Evolutionary conservation across 2,888 invertebrate genomes (phyloP).

Genomic region (Pheosia tremula): DNA sequence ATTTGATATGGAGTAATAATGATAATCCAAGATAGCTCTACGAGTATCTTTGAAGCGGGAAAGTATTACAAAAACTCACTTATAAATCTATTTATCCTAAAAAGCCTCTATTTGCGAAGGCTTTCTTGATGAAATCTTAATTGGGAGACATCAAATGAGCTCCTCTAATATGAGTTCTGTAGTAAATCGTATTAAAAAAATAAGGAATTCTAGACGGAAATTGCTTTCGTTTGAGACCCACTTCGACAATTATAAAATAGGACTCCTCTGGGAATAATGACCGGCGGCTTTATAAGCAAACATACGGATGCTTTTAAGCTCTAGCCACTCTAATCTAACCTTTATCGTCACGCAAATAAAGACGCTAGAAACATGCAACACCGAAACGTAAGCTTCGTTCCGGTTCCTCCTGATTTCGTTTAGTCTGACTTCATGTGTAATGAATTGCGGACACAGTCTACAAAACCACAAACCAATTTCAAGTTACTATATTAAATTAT

Average conservation of each 20-base stretch:
- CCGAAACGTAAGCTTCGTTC: slow-evolving; percentile 25
- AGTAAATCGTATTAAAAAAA: slow-evolving; percentile 54
- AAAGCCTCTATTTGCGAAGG: slow-evolving; percentile 29
- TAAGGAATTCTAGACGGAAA: slow-evolving; percentile 66
- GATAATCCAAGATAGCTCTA: neutral
- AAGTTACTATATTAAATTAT: slow-evolving; percentile 45
- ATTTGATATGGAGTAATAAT: slow-evolving; percentile 2
- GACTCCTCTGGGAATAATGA: slow-evolving; percentile 63
- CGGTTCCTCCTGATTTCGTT: slow-evolving; percentile 41
- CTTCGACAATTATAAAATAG: slow-evolving; percentile 79
- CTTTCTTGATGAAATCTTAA: slow-evolving; percentile 47
- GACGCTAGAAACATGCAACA: slow-evolving; percentile 39
- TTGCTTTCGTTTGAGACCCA: slow-evolving; percentile 72
- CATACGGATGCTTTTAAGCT: slow-evolving; percentile 62
- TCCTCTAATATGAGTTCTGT: slow-evolving; percentile 46
- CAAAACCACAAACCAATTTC: slow-evolving; percentile 24
- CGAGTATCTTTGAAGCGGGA: neutral
- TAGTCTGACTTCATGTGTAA: slow-evolving; percentile 47
- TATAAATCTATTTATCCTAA: slow-evolving; percentile 27
- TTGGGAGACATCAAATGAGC: slow-evolving; percentile 58
- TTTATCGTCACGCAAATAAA: slow-evolving; percentile 56
- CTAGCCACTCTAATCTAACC: slow-evolving; percentile 50
- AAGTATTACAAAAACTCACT: neutral
- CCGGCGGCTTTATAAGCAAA: slow-evolving; percentile 72
- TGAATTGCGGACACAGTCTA: slow-evolving; percentile 49